These are phyloP conservation scores for Ecliptopera silaceata DNA, from an alignment of 2,888 invertebrate species.

Conservation along the genomic window DNA sequence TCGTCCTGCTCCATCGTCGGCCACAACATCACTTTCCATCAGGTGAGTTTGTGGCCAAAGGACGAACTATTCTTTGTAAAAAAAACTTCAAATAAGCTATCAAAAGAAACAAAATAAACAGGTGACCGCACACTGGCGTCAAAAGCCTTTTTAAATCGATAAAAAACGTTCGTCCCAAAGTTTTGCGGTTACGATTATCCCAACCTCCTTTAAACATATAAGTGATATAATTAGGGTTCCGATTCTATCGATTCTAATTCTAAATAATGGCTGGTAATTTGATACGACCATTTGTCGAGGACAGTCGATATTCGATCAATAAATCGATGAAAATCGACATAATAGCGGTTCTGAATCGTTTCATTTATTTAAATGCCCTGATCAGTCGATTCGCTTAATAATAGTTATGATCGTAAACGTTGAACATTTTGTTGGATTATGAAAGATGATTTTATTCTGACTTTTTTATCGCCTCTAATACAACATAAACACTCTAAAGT, in stretches of 20 bases:
- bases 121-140: constrained; percentile 24
- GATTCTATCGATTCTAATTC: constrained; percentile 82
- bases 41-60: too few species aligned
- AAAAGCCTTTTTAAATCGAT: constrained; percentile 41
- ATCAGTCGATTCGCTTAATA: constrained; percentile 78
- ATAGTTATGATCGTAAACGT: constrained; percentile 78
- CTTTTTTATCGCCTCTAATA: constrained; percentile 37
- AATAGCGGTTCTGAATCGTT: constrained; percentile 77
- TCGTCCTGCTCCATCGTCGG: too few species aligned
- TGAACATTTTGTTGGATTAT: constrained; percentile 55
- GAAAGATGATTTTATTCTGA: constrained; percentile 36
- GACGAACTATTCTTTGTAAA: too few species aligned
- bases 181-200: constrained; percentile 75
- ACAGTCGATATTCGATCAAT: constrained; percentile 82
- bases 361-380: constrained; percentile 82
- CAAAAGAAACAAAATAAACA: constrained; percentile 50
- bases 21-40: too few species aligned
- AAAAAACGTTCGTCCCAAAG: constrained; percentile 46
- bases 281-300: constrained; percentile 78
- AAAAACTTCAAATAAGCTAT: too few species aligned
- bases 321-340: constrained; percentile 81
- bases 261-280: constrained; percentile 81
- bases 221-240: constrained; percentile 82
- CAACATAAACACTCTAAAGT: constrained; percentile 19
- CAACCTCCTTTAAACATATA: constrained; percentile 82